Conservation (phyloP, 2,113 vertebrate species). For the Clarias macrocephalus region DNA sequence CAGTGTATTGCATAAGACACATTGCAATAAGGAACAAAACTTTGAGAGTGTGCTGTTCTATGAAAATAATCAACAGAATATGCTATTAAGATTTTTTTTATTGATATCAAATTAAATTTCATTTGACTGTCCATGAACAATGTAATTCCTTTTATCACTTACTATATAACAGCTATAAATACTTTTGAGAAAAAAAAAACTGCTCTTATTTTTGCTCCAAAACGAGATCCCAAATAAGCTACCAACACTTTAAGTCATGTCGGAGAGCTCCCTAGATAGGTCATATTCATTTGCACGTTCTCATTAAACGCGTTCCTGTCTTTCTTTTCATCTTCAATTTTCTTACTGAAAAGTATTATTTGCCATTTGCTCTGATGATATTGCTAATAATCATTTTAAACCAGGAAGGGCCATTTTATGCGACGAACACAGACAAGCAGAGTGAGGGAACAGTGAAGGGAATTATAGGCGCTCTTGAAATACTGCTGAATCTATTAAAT, state of each 20-base stretch:
- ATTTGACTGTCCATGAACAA: neutral
- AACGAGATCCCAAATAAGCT: neutral
- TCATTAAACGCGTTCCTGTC: neutral
- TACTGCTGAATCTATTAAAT: neutral
- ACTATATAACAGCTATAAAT: neutral
- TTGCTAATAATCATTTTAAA: neutral
- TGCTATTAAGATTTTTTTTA: neutral
- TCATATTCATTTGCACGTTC: neutral
- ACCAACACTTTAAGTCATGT: neutral
- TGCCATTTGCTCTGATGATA: neutral
- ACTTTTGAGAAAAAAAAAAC: neutral
- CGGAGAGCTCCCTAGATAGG: neutral
- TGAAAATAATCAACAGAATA: neutral
- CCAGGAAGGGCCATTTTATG: neutral
- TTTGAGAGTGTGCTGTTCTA: neutral
- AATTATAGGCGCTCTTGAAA: no score
- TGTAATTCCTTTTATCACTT: neutral
- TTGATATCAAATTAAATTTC: neutral
- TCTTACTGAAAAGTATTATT: neutral
- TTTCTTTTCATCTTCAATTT: neutral
- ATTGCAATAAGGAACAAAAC: neutral
- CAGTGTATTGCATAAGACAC: no score
- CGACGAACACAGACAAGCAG: neutral
- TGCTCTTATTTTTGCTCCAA: neutral
- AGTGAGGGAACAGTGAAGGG: neutral